phyloP scores from a whole-genome alignment of 2,888 invertebrate genomes.

The Pseudoips prasinana region DNA sequence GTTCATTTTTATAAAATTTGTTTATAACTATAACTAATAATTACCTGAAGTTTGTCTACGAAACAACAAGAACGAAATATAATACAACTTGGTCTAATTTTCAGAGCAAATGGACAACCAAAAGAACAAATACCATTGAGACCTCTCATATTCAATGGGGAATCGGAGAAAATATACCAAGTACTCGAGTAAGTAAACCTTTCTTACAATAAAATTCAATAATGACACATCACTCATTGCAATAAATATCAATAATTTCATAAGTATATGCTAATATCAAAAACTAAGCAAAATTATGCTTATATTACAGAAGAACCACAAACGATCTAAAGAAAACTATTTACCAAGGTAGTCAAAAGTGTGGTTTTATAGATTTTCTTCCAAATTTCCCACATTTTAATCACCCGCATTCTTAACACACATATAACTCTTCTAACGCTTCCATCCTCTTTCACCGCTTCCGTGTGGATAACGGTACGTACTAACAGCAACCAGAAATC shows the following conservation, averaged over 20 bases:
- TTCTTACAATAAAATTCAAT: no score
- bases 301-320: constrained; percentile 78
- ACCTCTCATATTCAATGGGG: constrained; percentile 86
- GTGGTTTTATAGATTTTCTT: constrained; percentile 52
- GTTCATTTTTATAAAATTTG: constrained; percentile 22
- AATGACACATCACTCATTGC: constrained; percentile 23
- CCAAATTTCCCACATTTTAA: constrained; percentile 21
- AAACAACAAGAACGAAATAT: no score
- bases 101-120: constrained; percentile 73
- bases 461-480: constrained; percentile 50
- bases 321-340: constrained; percentile 79
- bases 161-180: constrained; percentile 85
- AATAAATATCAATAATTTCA: constrained; percentile 13
- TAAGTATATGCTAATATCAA: constrained; percentile 28
- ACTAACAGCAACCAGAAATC: constrained; percentile 75
- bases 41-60: not conserved
- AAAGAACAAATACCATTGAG: constrained; percentile 90
- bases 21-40: no score
- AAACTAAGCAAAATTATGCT: constrained; percentile 42
- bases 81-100: not conserved
- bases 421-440: constrained; percentile 28
- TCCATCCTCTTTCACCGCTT: constrained; percentile 51
- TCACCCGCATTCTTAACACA: constrained; percentile 30
- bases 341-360: constrained; percentile 72
- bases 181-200: constrained; percentile 86